Percentiles rank a stretch among this genome's conserved stretches.
phyloP scores from a whole-genome alignment of 2,888 invertebrate species.

The Lasioglossum malachurum region DNA sequence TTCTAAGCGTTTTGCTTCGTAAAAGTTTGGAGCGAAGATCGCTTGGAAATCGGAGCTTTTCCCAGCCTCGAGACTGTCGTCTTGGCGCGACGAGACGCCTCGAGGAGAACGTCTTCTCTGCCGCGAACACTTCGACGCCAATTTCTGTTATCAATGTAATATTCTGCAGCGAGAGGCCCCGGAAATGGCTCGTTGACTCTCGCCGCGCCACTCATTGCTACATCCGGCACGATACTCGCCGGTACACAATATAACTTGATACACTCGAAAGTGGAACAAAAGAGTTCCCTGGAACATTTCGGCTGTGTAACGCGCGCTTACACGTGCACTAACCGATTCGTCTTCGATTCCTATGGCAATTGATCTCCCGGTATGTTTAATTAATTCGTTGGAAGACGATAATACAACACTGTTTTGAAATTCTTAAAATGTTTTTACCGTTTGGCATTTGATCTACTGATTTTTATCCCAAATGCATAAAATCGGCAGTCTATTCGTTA shows the following conservation, averaged over 20 bases:
- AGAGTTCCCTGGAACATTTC: constrained; percentile 60
- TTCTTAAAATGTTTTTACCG: too few species aligned
- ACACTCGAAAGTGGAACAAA: constrained; percentile 79
- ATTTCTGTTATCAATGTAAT: constrained; percentile 82
- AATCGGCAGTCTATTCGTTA: too few species aligned
- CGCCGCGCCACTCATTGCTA: constrained; percentile 82
- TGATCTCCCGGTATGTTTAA: background rate
- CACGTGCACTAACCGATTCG: background rate
- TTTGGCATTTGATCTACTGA: too few species aligned
- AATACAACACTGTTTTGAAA: too few species aligned
- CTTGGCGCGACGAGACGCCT: background rate
- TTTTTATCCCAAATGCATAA: too few species aligned
- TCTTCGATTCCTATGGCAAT: background rate
- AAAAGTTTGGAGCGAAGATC: background rate
- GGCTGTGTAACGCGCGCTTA: constrained; percentile 29
- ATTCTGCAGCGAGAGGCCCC: constrained; percentile 80
- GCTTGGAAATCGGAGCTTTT: background rate
- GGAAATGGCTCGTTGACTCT: constrained; percentile 84
- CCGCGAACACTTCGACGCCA: constrained; percentile 71
- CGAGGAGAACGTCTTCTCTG: constrained; percentile 54
- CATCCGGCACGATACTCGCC: constrained; percentile 81
- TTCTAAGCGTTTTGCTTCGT: too few species aligned
- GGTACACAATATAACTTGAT: constrained; percentile 79
- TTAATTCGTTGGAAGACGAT: background rate
- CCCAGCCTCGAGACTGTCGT: background rate